Conservation (phyloP, 92 coral and sea anemone genomes). For the Umimayanthus chanpuru region DNA sequence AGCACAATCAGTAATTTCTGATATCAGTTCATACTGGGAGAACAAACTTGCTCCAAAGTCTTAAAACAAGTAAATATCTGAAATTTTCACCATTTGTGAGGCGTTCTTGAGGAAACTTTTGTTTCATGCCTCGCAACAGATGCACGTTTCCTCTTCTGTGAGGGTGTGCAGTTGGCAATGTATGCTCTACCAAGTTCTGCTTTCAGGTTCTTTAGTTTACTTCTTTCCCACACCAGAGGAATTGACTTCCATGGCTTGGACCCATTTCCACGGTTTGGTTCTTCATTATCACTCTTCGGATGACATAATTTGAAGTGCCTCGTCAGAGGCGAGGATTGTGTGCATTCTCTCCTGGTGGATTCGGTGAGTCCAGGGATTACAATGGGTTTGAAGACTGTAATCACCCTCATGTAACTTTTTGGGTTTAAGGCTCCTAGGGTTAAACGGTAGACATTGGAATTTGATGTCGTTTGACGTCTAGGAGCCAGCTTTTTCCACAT, state of each 20-base stretch:
- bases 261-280: conserved; percentile 6
- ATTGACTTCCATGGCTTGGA: conserved; percentile 13
- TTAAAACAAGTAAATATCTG: conserved; percentile 1
- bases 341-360: too few species aligned
- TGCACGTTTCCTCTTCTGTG: too few species aligned
- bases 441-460: too few species aligned
- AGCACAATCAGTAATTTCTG: background rate
- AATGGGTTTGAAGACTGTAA: too few species aligned
- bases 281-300: conserved; percentile 29
- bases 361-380: too few species aligned
- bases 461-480: too few species aligned
- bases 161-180: background rate
- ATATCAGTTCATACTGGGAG: background rate
- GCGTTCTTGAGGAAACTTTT: too few species aligned
- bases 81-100: conserved; percentile 11
- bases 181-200: background rate
- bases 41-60: background rate
- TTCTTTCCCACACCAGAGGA: conserved; percentile 22
- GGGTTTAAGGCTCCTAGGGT: too few species aligned
- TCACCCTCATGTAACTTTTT: too few species aligned
- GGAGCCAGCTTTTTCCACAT: too few species aligned
- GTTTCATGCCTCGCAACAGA: too few species aligned
- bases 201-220: background rate
- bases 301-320: background rate
- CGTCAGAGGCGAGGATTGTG: background rate